Conservation (phyloP, 2,113 vertebrate genomes). For the Neodontobutis hainanensis region DNA sequence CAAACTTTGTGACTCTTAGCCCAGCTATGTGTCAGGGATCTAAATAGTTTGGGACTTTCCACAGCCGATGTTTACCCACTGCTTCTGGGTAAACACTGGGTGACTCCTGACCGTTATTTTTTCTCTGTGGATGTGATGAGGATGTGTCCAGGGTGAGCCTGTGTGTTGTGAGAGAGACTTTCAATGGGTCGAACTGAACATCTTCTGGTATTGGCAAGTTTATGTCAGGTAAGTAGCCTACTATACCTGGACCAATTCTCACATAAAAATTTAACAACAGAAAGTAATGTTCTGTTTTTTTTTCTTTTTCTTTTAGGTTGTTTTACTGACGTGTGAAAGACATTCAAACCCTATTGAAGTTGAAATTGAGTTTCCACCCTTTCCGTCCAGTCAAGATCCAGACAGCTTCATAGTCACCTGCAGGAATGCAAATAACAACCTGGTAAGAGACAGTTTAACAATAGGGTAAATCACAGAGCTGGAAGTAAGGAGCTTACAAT, state of each 20-base stretch:
- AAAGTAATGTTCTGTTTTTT: too few species aligned
- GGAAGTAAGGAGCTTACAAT: too few species aligned
- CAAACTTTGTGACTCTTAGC: slow-evolving; percentile 8
- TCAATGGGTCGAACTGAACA: slow-evolving; percentile 51
- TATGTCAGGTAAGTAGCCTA: slow-evolving; percentile 68
- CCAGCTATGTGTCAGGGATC: slow-evolving; percentile 29
- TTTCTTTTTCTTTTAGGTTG: slow-evolving; percentile 58
- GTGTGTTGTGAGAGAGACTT: slow-evolving; percentile 22
- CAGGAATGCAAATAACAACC: slow-evolving; percentile 59
- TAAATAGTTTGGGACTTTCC: slow-evolving; percentile 65
- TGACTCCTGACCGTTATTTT: slow-evolving; percentile 7
- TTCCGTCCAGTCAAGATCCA: slow-evolving; percentile 68
- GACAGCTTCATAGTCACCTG: slow-evolving; percentile 75
- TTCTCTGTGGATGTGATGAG: slow-evolving; percentile 9
- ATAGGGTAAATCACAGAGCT: too few species aligned
- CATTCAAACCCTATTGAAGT: slow-evolving; percentile 60
- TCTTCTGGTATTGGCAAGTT: slow-evolving; percentile 58
- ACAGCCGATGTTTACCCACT: slow-evolving; percentile 44
- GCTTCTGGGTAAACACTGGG: not conserved
- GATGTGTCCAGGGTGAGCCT: slow-evolving; percentile 9
- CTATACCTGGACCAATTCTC: not conserved
- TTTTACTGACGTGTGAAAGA: slow-evolving; percentile 62
- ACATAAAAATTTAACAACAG: not conserved
- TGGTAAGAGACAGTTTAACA: slow-evolving; percentile 67
- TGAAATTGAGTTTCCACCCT: slow-evolving; percentile 75